Conservation (phyloP, 1,140 invertebrate genomes). For the Platorchestia sp. region DNA sequence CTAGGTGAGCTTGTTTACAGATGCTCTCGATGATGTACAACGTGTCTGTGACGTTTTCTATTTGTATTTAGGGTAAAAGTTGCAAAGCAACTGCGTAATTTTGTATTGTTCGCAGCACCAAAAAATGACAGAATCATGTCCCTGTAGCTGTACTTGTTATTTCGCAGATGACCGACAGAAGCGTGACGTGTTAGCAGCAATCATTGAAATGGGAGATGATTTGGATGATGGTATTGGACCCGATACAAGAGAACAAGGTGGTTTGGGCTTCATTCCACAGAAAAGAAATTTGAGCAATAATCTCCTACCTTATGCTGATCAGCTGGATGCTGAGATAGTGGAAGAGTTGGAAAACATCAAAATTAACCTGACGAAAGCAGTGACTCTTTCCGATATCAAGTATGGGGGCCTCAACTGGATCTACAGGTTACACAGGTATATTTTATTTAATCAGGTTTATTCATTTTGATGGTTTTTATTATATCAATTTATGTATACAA, state of each 20-base stretch:
- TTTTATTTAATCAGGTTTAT: not conserved
- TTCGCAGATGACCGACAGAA: not conserved
- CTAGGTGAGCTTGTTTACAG: not conserved
- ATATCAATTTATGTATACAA: not conserved
- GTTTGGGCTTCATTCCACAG: conserved; percentile 23
- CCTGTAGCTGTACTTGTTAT: not conserved
- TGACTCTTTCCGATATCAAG: not conserved
- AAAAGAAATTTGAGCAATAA: conserved; percentile 33
- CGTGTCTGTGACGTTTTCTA: not conserved
- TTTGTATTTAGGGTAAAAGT: not conserved
- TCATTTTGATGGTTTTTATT: not conserved
- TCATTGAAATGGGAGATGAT: conserved; percentile 7
- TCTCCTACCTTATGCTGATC: conserved; percentile 9
- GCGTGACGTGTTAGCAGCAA: not conserved
- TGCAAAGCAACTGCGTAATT: not conserved
- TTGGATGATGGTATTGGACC: conserved; percentile 30
- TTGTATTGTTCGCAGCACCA: not conserved
- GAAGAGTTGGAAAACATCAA: conserved; percentile 36
- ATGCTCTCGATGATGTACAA: not conserved
- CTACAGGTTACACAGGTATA: conserved; percentile 26
- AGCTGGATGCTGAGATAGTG: conserved; percentile 43
- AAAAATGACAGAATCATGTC: conserved; percentile 42
- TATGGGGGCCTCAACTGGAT: conserved; percentile 40
- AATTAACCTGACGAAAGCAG: not conserved
- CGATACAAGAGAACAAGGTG: not conserved